These are phyloP conservation scores for Copsychus sechellarum DNA, from an alignment of 2,113 vertebrate genomes.

Conservation along the genomic window DNA sequence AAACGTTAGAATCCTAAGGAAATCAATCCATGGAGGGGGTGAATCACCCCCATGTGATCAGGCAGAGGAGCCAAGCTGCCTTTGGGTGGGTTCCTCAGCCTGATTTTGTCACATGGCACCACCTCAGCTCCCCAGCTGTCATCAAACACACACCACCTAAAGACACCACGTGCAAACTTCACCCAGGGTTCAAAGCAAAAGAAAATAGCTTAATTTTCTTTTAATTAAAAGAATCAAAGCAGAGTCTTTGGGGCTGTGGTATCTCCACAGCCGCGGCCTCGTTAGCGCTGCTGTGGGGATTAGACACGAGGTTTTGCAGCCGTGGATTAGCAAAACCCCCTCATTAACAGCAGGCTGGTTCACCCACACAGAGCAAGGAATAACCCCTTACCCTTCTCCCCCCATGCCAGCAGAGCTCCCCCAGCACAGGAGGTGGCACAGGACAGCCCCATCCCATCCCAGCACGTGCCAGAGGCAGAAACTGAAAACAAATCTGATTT, in stretches of 20 bases:
- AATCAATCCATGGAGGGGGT: background rate
- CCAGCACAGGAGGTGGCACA: background rate
- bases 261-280: background rate
- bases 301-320: background rate
- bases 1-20: fast-evolving
- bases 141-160: background rate
- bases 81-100: background rate
- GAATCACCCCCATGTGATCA: background rate
- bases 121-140: background rate
- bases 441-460: background rate
- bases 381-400: background rate
- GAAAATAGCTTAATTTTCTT: background rate
- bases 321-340: background rate
- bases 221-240: background rate
- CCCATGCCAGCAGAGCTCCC: background rate
- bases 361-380: background rate
- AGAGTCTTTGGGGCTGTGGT: background rate
- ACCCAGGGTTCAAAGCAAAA: background rate
- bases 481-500: background rate
- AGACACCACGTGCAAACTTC: background rate
- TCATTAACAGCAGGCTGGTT: background rate
- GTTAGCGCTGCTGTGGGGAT: background rate
- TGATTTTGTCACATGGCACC: fast-evolving
- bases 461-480: background rate
- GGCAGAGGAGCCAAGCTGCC: background rate